Base-by-base conservation (phyloP, 2,888 invertebrate species). In the Xestia sexstrigata region DNA sequence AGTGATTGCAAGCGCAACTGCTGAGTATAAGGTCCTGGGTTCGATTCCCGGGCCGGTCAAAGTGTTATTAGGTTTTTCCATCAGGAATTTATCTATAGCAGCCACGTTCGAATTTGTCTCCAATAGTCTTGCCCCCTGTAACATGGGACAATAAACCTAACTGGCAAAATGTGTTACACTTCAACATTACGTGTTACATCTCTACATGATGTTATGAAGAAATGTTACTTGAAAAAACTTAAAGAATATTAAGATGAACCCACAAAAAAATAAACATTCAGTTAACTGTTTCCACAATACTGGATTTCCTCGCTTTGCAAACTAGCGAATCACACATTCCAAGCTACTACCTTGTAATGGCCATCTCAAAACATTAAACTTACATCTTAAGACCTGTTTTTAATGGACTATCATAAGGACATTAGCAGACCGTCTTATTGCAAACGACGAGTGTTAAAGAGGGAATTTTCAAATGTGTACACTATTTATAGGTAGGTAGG, bases 381-480 rank as follows among this genome's bases (percentile, higher is more conserved):
- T 85, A 87, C 83, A 82, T 88, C 89, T 88, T 88, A 89, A 89
- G 85, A 83, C 76, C 17, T 52, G 49, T 52, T 74, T 84, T 93
- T 93, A 92, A 93, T 90, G 82, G 91, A 83, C 90, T 90, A 90
- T 91, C 89, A 89, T 91, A 89, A 89, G 87, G 79, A 87, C 89
- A 91, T 93, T 93, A 92, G 91, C 74, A 81, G n/a, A 30, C 90
- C 87, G 78, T 89, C 88, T 89, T 90, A 90, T 90, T 88, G 88
- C 89, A 71, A 90, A 88, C 83, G 82, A 87, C 74, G 85, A 85
- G 90, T 88, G 90, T 91, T 91, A 89, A 91, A 88, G 85, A 89
- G 89, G 88, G 88, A 90, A 92, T 93, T 93, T 91, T 91, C 90
- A 90, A 93, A 93, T 92, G 90, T 92, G 91, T 93, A 92, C 91